Evolutionary conservation across 2,113 vertebrate species (phyloP).

Genomic region (Nestor notabilis): DNA sequence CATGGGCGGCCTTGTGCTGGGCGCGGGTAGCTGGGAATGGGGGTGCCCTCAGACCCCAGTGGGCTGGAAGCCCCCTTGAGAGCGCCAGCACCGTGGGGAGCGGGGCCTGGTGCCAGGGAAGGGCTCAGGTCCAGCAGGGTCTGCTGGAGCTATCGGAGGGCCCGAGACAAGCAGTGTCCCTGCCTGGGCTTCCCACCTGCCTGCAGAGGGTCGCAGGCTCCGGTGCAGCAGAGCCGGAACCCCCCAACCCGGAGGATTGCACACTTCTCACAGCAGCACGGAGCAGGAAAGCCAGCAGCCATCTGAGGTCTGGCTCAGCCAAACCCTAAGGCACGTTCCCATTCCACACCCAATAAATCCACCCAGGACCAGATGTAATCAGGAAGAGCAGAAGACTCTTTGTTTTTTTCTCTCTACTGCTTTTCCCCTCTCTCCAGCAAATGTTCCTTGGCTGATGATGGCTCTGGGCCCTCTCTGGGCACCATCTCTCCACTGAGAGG

Average conservation of each 20-base stretch:
- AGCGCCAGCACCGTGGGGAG: fast-evolving
- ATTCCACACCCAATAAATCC: background rate
- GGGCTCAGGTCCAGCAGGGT: fast-evolving
- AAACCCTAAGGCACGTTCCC: background rate
- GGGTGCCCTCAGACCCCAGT: too few relatives aligned
- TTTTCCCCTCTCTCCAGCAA: background rate
- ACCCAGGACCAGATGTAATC: background rate
- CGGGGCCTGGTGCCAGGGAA: fast-evolving
- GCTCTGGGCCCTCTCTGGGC: background rate
- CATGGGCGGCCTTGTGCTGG: background rate
- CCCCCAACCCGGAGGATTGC: fast-evolving
- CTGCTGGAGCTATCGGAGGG: background rate
- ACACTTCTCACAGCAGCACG: background rate
- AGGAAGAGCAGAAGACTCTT: background rate
- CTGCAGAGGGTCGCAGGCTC: background rate
- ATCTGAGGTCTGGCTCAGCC: fast-evolving
- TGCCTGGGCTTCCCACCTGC: background rate
- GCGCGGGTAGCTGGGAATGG: background rate
- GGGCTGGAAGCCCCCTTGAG: background rate
- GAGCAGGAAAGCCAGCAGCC: background rate
- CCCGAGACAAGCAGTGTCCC: fast-evolving
- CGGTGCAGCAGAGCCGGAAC: fast-evolving
- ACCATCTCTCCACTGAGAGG: background rate
- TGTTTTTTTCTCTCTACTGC: fast-evolving
- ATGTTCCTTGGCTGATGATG: background rate